Percentiles rank a stretch among this genome's conserved stretches.
These are phyloP conservation scores for Eutolmus rufibarbis DNA, from an alignment of 2,888 invertebrate species.

Conservation along the genomic window DNA sequence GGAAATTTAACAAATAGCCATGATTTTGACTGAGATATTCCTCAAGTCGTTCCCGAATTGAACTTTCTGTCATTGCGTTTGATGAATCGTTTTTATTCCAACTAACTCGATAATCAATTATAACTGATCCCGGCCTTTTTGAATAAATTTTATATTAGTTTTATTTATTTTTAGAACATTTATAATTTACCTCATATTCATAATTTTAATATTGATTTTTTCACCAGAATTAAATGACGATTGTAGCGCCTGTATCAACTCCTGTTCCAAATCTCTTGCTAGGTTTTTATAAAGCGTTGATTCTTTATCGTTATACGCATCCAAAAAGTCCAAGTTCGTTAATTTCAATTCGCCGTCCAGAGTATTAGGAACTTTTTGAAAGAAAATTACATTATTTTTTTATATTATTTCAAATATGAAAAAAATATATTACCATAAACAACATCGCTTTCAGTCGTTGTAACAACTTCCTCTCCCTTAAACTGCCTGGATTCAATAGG, in stretches of 20 bases:
- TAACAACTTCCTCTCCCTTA: constrained; percentile 62
- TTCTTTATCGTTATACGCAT: constrained; percentile 68
- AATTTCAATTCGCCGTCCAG: constrained; percentile 74
- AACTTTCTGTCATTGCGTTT: constrained; percentile 64
- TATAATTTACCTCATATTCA: constrained; percentile 68
- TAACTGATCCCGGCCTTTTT: constrained; percentile 70
- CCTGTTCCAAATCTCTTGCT: constrained; percentile 67
- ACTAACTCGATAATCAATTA: constrained; percentile 71
- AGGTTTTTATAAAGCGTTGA: constrained; percentile 71
- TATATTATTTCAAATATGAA: not conserved
- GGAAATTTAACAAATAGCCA: constrained; percentile 70
- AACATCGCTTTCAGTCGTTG: constrained; percentile 63
- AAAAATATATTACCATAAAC: constrained; percentile 64
- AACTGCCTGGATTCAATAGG: constrained; percentile 68
- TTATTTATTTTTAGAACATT: not conserved
- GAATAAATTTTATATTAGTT: constrained; percentile 41
- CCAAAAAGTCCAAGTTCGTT: constrained; percentile 71
- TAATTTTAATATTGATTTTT: constrained; percentile 68
- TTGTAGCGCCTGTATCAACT: constrained; percentile 66
- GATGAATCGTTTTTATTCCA: constrained; percentile 68
- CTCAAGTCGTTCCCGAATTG: constrained; percentile 64
- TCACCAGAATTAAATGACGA: constrained; percentile 65
- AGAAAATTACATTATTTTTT: not conserved
- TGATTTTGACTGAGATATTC: constrained; percentile 66
- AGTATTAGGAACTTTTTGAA: constrained; percentile 69